Evolutionary conservation across 1,140 invertebrate species (phyloP), one percentile per base, ranked within the genome.

Genomic region (Hycleus phaleratus): DNA sequence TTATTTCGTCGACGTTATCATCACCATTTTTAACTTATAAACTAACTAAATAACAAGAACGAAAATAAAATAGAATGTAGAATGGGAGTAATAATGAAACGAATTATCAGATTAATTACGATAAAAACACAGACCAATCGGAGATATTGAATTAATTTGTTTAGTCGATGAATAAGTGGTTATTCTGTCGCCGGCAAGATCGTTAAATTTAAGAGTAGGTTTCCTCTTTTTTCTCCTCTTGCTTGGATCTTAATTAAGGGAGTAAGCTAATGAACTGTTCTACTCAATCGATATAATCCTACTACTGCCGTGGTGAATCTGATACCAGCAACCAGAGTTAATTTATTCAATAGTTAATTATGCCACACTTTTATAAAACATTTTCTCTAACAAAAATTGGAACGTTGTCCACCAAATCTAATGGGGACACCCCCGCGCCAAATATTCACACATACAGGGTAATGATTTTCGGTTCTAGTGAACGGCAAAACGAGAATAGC

Each of bases 271-370:
- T 65, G 64, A 65, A 65, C 64, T 63, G 61, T 61, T 63, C 64
- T 63, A 59, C 64, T 63, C 64, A 63, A 65, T 65, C 64, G 64
- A 65, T 65, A 63, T 63, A 65, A 65, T 65, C 64, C 61, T 50
- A 60, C 61, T 50, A 60, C 57, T 63, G 61, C 57, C 61, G 61
- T 61, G 61, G 58, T 51, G 64, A 57, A 65, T 65, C 64, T 65
- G 64, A 65, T 65, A 63, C 61, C 55, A 53, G 47, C 56, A 18
- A 18, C 18, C 18, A 18, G 57, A 62, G 60, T 65, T 65, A 65
- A 65, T 65, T 65, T 65, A 65, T 65, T 65, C 64, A 65, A 65
- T 65, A 65, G 48, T 65, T 63, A 65, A 65, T 65, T 65, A 65
- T 63, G 56, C 64, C 56, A 58, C 51, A 62, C 62, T 58, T 58